Evolutionary conservation across 2,113 vertebrate genomes (phyloP).

Genomic region (Symphodus melops): DNA sequence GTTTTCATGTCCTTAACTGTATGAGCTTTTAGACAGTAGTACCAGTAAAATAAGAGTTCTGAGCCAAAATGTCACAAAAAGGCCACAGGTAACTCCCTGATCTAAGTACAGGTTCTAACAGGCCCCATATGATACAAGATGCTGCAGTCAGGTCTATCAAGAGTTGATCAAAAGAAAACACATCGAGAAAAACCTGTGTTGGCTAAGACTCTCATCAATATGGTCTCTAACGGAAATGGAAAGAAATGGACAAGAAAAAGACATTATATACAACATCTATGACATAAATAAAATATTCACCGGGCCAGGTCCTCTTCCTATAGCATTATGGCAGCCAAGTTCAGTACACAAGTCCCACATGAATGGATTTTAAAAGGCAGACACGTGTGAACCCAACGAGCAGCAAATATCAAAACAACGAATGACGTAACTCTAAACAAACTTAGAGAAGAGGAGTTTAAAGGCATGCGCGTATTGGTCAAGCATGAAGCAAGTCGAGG

Average conservation of each 20-base stretch:
- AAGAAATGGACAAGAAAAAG: conserved; percentile 23
- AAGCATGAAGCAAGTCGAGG: conserved; percentile 23
- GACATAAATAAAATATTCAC: conserved; percentile 45
- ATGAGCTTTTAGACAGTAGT: conserved; percentile 34
- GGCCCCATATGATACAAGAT: conserved; percentile 4
- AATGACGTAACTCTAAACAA: conserved; percentile 25
- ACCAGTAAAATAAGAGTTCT: conserved; percentile 31
- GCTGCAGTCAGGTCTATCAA: conserved; percentile 1
- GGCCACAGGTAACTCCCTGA: conserved; percentile 23
- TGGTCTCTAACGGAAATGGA: conserved; percentile 33
- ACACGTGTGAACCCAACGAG: conserved; percentile 48
- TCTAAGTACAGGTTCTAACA: conserved; percentile 28
- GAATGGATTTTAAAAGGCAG: conserved; percentile 19
- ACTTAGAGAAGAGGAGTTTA: conserved; percentile 29
- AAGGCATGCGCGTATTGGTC: conserved; percentile 24
- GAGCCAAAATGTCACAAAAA: conserved; percentile 36
- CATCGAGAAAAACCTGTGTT: conserved; percentile 2
- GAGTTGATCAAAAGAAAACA: conserved; percentile 31
- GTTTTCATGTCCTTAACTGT: conserved; percentile 11
- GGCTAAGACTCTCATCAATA: conserved; percentile 51
- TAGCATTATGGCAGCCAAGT: conserved; percentile 44
- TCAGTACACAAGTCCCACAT: conserved; percentile 43
- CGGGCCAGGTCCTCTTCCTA: conserved; percentile 28
- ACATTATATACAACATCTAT: conserved; percentile 17
- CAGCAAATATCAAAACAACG: conserved; percentile 45